Percentiles rank a stretch among this genome's conserved stretches.
phyloP scores from a whole-genome alignment of 2,113 vertebrate species.

The Garra rufa region DNA sequence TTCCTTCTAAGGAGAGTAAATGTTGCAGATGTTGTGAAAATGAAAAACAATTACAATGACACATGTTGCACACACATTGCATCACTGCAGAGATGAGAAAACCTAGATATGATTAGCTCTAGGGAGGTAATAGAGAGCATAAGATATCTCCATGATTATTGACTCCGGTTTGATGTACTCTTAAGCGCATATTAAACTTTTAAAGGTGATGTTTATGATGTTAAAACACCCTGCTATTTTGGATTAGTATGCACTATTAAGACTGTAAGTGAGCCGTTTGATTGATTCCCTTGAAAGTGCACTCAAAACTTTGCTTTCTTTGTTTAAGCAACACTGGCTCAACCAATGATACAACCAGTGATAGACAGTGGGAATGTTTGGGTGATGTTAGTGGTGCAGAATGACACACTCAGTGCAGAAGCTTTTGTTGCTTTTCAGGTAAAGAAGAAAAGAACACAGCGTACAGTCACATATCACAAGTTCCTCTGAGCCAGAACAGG shows the following conservation, averaged over 20 bases:
- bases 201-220: background rate
- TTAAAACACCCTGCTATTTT: background rate
- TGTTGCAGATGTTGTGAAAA: conserved; percentile 65
- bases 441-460: background rate
- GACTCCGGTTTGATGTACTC: conserved; percentile 13
- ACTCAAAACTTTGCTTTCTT: background rate
- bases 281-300: background rate
- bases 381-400: background rate
- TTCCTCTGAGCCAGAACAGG: background rate
- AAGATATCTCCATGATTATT: background rate
- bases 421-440: background rate
- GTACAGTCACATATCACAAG: conserved; percentile 6
- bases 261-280: background rate
- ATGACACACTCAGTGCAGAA: background rate
- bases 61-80: conserved; percentile 67
- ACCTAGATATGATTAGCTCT: conserved; percentile 18
- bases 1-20: conserved; percentile 68
- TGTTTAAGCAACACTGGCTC: background rate
- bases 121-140: conserved; percentile 20
- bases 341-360: background rate
- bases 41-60: conserved; percentile 72
- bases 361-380: background rate
- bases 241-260: background rate
- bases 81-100: conserved; percentile 64
- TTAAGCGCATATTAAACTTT: background rate